These are phyloP conservation scores for Chloroceryle aenea DNA, from an alignment of 2,113 vertebrate genomes.

Conservation along the genomic window DNA sequence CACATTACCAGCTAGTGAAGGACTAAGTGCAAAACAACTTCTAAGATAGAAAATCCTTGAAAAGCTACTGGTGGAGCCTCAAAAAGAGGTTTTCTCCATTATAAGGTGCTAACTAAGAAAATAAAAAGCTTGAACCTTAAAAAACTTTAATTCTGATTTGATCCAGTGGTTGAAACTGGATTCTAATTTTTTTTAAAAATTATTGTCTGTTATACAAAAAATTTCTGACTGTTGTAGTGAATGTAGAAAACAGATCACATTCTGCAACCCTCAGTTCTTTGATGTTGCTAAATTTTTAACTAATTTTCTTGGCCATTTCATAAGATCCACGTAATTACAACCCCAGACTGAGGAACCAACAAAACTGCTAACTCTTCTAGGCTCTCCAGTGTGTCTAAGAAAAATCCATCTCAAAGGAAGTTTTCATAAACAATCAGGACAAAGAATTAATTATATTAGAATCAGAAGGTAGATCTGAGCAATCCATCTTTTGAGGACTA, in stretches of 20 bases:
- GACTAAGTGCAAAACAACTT: not conserved
- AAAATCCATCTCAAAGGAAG: not conserved
- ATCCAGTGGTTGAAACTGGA: not conserved
- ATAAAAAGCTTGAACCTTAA: not conserved
- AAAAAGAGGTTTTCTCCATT: not conserved
- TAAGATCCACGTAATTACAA: not conserved
- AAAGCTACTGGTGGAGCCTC: not conserved
- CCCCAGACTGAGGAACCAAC: fast-evolving
- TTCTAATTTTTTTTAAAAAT: not conserved
- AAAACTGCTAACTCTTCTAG: not conserved
- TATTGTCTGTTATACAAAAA: fast-evolving
- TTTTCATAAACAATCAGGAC: not conserved
- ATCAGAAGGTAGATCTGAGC: not conserved
- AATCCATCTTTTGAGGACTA: not conserved
- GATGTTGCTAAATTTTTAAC: not conserved
- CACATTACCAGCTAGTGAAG: not conserved
- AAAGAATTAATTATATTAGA: not conserved
- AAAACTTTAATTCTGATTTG: not conserved
- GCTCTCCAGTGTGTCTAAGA: not conserved
- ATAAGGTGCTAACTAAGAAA: not conserved
- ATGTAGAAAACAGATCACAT: not conserved
- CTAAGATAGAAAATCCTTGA: constrained; percentile 20
- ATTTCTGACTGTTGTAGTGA: not conserved
- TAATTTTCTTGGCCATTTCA: not conserved
- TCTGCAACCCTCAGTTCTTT: not conserved